Conservation (phyloP, 2,113 vertebrate genomes). For the Mormyrus iriodes region DNA sequence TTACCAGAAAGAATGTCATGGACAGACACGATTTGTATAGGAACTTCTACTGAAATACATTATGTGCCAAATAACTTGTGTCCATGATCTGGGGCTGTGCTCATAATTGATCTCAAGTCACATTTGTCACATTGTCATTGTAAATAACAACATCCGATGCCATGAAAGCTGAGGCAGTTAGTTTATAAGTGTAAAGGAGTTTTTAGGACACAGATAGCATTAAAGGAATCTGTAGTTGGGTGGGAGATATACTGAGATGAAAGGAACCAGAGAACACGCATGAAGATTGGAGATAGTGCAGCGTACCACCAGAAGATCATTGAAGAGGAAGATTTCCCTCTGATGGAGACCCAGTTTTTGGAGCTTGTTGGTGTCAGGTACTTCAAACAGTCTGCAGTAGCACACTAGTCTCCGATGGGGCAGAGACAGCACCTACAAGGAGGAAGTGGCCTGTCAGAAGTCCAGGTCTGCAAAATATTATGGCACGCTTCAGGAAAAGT, state of each 20-base stretch:
- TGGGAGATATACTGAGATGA: background rate
- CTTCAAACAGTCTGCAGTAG: slow-evolving; percentile 96
- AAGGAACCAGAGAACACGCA: background rate
- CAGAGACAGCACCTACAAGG: slow-evolving; percentile 82
- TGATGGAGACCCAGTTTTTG: slow-evolving; percentile 97
- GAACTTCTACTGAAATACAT: background rate
- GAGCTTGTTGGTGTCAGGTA: slow-evolving; percentile 93
- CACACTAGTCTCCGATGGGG: slow-evolving; percentile 93
- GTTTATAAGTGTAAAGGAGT: background rate
- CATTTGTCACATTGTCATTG: background rate
- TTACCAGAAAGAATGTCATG: background rate
- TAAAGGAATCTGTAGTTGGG: background rate
- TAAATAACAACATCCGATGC: background rate
- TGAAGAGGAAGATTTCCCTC: slow-evolving; percentile 98
- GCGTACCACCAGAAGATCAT: slow-evolving; percentile 95
- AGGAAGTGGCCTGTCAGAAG: background rate
- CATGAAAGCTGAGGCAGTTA: too few relatives aligned
- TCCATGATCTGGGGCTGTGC: background rate
- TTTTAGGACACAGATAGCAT: background rate
- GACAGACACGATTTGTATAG: background rate
- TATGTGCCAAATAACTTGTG: background rate
- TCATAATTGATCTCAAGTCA: background rate
- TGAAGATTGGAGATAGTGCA: background rate
- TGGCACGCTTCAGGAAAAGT: background rate
- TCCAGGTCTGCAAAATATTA: background rate